A percentile compares a stretch with the other conserved stretches of the same genome.
phyloP scores from a whole-genome alignment of 2,888 invertebrate species.

The Rhorus exstirpatorius region DNA sequence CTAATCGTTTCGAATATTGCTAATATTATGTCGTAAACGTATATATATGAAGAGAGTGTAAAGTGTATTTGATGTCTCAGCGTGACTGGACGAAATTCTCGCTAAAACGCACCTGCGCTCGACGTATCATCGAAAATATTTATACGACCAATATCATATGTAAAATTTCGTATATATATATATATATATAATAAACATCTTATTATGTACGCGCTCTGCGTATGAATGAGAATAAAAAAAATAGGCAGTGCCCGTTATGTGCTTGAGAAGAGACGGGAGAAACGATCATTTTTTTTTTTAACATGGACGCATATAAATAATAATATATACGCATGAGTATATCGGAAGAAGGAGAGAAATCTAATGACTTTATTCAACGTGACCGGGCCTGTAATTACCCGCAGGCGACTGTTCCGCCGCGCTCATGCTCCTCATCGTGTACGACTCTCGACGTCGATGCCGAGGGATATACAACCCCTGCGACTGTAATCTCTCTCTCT shows the following conservation, averaged over 20 bases:
- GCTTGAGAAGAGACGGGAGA: not conserved
- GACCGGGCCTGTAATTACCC: constrained; percentile 84
- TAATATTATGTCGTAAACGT: too few species aligned
- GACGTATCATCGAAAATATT: constrained; percentile 13
- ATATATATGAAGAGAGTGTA: too few species aligned
- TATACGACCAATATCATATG: not conserved
- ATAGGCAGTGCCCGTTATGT: constrained; percentile 31
- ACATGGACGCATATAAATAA: too few species aligned
- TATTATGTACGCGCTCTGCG: not conserved
- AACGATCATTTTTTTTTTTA: constrained; percentile 21
- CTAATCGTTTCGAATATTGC: not conserved
- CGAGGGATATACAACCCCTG: constrained; percentile 67
- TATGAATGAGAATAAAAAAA: constrained; percentile 30
- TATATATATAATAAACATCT: not conserved
- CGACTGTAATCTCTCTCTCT: constrained; percentile 48
- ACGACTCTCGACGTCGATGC: constrained; percentile 34
- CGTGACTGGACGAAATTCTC: constrained; percentile 9
- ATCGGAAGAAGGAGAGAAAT: constrained; percentile 77
- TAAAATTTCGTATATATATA: not conserved
- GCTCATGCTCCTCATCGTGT: constrained; percentile 65
- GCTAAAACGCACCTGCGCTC: constrained; percentile 22
- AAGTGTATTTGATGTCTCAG: not conserved
- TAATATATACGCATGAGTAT: constrained; percentile 2
- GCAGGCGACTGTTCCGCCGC: constrained; percentile 77
- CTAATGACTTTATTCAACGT: constrained; percentile 85